phyloP scores from a whole-genome alignment of 2,888 invertebrate genomes.

The Lasioglossum calceatum region DNA sequence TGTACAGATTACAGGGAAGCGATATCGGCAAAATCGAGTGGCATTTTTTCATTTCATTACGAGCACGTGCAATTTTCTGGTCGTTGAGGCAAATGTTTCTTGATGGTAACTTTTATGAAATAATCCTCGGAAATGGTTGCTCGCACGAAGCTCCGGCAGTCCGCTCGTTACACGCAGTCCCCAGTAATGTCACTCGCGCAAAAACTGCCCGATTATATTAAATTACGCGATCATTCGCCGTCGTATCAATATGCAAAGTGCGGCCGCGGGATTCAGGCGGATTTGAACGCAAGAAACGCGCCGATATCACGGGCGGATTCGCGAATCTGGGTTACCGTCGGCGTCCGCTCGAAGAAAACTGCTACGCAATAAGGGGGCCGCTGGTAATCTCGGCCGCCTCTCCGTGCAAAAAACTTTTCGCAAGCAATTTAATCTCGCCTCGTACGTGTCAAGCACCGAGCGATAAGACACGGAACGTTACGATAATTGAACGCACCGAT shows the following conservation, averaged over 20 bases:
- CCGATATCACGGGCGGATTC: constrained; percentile 13
- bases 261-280: not conserved
- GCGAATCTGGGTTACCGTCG: constrained; percentile 27
- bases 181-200: not conserved
- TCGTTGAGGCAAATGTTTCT: not conserved
- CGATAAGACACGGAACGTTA: constrained; percentile 77
- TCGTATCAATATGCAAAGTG: not conserved
- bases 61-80: not conserved
- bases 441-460: constrained; percentile 70
- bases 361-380: not conserved
- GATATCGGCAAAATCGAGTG: not conserved
- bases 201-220: not conserved
- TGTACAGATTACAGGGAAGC: not conserved
- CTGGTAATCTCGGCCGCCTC: constrained; percentile 40
- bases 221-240: not conserved
- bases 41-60: not conserved
- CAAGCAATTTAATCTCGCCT: constrained; percentile 56
- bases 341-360: constrained; percentile 8
- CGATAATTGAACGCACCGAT: constrained; percentile 58
- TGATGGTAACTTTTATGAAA: not conserved
- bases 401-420: constrained; percentile 40
- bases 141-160: not conserved
- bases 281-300: not conserved
- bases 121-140: not conserved
- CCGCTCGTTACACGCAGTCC: not conserved